Percentiles rank a stretch among this genome's conserved stretches.
Evolutionary conservation across 2,797 vertebrate genomes (phyloP).

Genomic region (Falco naumanni): DNA sequence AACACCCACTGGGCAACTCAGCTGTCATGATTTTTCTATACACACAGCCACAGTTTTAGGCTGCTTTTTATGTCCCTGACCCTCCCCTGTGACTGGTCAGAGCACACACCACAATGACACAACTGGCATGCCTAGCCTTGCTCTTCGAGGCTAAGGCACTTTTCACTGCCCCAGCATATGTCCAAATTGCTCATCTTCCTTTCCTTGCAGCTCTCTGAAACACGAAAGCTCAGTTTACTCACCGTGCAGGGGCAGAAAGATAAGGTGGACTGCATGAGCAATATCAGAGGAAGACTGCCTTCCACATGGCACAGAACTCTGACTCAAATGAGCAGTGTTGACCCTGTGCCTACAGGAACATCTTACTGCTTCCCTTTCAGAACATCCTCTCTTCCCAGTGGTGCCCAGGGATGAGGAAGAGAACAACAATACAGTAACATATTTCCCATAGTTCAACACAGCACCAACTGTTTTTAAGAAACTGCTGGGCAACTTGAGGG

Average conservation of each 20-base stretch:
- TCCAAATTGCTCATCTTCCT: neutral
- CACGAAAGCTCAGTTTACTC: neutral
- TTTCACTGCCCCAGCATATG: neutral
- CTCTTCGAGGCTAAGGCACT: neutral
- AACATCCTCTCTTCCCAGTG: neutral
- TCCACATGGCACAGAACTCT: neutral
- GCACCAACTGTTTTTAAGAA: neutral
- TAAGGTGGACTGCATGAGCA: neutral
- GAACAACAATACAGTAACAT: neutral
- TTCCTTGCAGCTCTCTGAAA: neutral
- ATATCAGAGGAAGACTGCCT: neutral
- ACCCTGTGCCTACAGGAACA: neutral
- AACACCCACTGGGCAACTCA: neutral
- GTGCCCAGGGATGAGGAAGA: neutral
- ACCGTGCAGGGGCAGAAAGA: neutral
- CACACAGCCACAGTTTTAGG: neutral
- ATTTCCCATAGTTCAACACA: neutral
- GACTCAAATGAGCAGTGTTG: neutral
- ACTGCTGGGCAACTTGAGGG: neutral
- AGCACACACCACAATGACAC: neutral
- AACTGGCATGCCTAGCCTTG: slow-evolving; percentile 34
- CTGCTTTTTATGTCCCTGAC: neutral
- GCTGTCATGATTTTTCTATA: neutral
- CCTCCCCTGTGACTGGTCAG: neutral
- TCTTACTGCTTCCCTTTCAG: neutral